These are phyloP conservation scores for Ephestia elutella DNA, from an alignment of 1,140 invertebrate species.

Conservation along the genomic window DNA sequence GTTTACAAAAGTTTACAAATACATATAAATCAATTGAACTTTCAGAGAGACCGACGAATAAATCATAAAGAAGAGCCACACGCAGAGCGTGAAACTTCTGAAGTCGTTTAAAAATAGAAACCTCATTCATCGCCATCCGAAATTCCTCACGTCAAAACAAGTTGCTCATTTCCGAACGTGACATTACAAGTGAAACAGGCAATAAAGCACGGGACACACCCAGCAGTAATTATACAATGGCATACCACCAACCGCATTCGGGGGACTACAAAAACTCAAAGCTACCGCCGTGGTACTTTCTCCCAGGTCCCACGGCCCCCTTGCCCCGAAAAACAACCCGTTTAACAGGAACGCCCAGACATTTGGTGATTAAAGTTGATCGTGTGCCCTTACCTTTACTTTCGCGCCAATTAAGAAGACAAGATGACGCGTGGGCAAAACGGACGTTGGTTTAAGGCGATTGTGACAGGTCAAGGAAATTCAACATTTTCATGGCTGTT, in stretches of 20 bases:
- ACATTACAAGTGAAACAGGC: slow-evolving; percentile 4
- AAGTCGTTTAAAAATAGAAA: slow-evolving; percentile 3
- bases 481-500: not conserved
- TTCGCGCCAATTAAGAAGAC: slow-evolving; percentile 54
- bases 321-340: slow-evolving; percentile 45
- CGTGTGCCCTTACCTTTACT: slow-evolving; percentile 47
- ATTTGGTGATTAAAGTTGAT: slow-evolving; percentile 57
- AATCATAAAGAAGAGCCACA: too few species aligned
- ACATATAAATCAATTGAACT: not conserved
- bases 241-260: slow-evolving; percentile 32
- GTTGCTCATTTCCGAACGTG: not conserved
- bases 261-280: slow-evolving; percentile 43
- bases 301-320: slow-evolving; percentile 56
- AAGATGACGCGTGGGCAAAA: slow-evolving; percentile 1
- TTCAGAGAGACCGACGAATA: not conserved
- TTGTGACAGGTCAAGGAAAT: not conserved
- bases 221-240: slow-evolving; percentile 43
- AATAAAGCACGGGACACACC: slow-evolving; percentile 25
- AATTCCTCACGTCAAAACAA: not conserved
- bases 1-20: not conserved
- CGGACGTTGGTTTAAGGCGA: not conserved
- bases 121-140: not conserved
- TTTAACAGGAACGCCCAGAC: slow-evolving; percentile 61
- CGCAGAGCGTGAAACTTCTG: not conserved
- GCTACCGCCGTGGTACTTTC: slow-evolving; percentile 53